Base-by-base conservation (phyloP, 2,797 vertebrate genomes). In the Menidia menidia region DNA sequence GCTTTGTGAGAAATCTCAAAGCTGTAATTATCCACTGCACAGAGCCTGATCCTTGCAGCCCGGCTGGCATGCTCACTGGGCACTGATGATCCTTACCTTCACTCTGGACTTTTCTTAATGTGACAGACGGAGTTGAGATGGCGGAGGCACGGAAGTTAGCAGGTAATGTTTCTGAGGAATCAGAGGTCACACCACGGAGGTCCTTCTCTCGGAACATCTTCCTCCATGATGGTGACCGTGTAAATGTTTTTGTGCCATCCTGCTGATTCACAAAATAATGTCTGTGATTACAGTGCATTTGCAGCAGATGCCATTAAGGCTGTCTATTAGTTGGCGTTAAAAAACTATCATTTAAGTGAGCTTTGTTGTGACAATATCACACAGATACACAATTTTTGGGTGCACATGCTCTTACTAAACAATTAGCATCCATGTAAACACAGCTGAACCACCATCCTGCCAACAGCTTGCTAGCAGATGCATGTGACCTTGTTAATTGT, bases 181-280 rank as follows among this genome's bases (percentile, higher is more conserved):
- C 96, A 0, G 96, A 96, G 59, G 96, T 96, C 63, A 97, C 94
- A 0, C 96, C 96, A 3, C 96, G 94, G 68, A 97, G 95, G 85
- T 97, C 96, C 86, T 97, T 97, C 92, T 97, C 96, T 35, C 96
- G 88, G 87, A 97, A 97, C 95, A 97, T 96, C 93, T 96, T 97
- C 89, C 96, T 92, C 96, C 96, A 97, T 8, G 96, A 97, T 0
- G 96, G 96, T 3, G 96, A 97, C 53, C 96, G 96, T 14, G 96
- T 97, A 75, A 97, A 97, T 16, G 95, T 96, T 90, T 97, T 97
- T 19, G 95, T 92, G 82, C 95, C 96, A 33, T 97, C 96, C 96
- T 96, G 79, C 15, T 30, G 73, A 66, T 39, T 50, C 41, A 43
- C 43, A 6, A 48, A 64, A 67, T 35, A 64, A 83, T 42, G 71